phyloP scores from a whole-genome alignment of 2,113 vertebrate species.

The Panurus biarmicus region DNA sequence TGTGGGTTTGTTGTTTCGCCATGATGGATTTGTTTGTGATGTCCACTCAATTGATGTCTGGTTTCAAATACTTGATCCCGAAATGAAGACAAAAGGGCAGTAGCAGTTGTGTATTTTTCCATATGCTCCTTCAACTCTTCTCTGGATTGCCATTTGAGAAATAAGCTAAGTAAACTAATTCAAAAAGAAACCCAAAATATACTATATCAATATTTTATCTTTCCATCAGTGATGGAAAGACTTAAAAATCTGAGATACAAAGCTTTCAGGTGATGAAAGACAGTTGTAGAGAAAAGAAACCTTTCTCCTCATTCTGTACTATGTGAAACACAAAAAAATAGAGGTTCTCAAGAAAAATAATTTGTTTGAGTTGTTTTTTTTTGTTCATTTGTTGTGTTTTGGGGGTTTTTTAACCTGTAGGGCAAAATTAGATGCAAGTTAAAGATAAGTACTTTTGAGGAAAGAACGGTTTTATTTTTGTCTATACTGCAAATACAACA shows the following conservation, averaged over 20 bases:
- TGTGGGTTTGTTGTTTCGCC: not conserved
- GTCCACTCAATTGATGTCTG: not conserved
- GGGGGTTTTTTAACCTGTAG: not conserved
- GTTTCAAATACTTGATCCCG: not conserved
- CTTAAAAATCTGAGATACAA: not conserved
- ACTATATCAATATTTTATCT: not conserved
- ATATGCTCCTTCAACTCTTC: not conserved
- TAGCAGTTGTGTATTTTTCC: not conserved
- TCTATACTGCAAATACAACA: not conserved
- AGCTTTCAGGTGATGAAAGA: not conserved
- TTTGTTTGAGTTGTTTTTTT: not conserved
- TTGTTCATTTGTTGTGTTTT: not conserved
- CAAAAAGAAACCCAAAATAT: not conserved
- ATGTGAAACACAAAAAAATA: not conserved
- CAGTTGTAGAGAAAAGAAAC: not conserved
- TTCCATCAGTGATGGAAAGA: not conserved
- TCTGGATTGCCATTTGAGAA: not conserved
- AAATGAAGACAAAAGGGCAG: not conserved
- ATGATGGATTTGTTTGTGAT: not conserved
- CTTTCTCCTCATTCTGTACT: not conserved
- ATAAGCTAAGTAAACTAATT: not conserved
- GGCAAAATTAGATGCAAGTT: not conserved
- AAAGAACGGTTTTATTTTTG: not conserved
- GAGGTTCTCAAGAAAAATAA: not conserved
- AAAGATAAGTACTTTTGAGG: not conserved